These are phyloP conservation scores for Melanogrammus aeglefinus DNA, from an alignment of 2,797 vertebrate species.

Conservation along the genomic window DNA sequence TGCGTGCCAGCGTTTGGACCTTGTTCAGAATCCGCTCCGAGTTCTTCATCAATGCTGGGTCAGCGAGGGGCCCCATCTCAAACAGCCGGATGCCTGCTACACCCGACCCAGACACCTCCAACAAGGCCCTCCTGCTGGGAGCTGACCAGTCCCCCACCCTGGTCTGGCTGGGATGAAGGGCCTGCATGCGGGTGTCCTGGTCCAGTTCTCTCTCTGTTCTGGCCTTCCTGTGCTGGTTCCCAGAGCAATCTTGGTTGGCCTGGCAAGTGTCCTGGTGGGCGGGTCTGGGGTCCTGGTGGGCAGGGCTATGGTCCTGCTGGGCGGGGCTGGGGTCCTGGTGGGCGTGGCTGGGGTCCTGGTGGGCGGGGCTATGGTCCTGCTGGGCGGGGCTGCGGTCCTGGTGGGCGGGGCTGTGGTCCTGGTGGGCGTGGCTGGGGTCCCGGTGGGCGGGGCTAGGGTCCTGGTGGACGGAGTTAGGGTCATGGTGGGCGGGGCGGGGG, in stretches of 20 bases:
- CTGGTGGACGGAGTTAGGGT: no score
- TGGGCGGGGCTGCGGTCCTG: not conserved
- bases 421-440: no score
- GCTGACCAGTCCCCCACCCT: constrained; percentile 60
- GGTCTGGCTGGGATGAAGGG: constrained; percentile 50
- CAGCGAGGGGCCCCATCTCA: constrained; percentile 57
- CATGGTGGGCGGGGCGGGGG: no score
- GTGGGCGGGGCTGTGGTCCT: not conserved
- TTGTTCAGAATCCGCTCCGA: constrained; percentile 83
- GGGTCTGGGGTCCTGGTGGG: no score
- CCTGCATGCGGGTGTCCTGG: constrained; percentile 25
- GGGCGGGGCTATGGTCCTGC: not conserved
- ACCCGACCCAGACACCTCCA: constrained; percentile 61
- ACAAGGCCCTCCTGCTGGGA: constrained; percentile 63
- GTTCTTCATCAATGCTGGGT: constrained; percentile 71
- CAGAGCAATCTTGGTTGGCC: not conserved
- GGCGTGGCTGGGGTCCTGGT: not conserved
- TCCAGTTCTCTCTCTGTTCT: constrained; percentile 26
- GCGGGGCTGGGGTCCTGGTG: not conserved
- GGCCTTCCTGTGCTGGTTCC: constrained; percentile 15
- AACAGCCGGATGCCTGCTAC: constrained; percentile 67
- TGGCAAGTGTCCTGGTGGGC: not conserved
- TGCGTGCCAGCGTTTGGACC: constrained; percentile 84
- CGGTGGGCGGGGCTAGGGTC: no score
- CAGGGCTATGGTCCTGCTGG: not conserved